phyloP scores from a whole-genome alignment of 2,113 vertebrate genomes.

The Takifugu bimaculatus region DNA sequence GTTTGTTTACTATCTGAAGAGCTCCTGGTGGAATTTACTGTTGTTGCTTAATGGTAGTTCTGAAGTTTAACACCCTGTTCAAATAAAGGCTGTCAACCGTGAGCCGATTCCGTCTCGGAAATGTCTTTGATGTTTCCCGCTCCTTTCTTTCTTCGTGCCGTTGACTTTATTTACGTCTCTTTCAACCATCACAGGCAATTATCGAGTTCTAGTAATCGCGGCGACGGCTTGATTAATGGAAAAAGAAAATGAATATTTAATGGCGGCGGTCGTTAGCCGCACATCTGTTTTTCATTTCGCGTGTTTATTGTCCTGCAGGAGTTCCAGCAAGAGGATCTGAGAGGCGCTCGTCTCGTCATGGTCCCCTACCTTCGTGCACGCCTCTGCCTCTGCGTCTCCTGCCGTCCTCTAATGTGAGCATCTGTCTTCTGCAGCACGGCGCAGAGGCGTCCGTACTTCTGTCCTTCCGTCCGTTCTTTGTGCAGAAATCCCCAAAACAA shows the following conservation, averaged over 20 bases:
- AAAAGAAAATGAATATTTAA: neutral
- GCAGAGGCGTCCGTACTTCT: too few relatives aligned
- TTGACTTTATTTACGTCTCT: too few relatives aligned
- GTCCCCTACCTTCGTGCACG: conserved; percentile 29
- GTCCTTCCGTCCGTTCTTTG: neutral
- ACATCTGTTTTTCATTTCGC: neutral
- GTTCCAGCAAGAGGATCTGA: conserved; percentile 33
- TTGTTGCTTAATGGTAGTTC: too few relatives aligned
- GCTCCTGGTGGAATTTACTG: conserved; percentile 1
- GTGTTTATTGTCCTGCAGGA: conserved; percentile 22
- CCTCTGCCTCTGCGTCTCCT: conserved; percentile 35
- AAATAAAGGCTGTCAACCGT: too few relatives aligned
- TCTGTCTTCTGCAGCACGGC: neutral
- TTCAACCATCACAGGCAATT: too few relatives aligned
- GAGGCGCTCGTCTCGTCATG: conserved; percentile 41
- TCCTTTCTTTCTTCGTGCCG: too few relatives aligned
- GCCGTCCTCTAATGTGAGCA: conserved; percentile 62
- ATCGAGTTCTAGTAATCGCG: neutral
- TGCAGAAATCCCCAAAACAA: too few relatives aligned
- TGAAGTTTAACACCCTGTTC: too few relatives aligned
- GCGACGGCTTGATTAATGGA: neutral
- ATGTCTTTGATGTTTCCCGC: too few relatives aligned
- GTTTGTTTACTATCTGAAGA: neutral
- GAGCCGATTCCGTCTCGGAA: too few relatives aligned
- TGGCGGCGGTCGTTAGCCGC: neutral